Evolutionary conservation across 2,113 vertebrate genomes (phyloP), one percentile per base, ranked within the genome.

Genomic region (Alaudala cheleensis): DNA sequence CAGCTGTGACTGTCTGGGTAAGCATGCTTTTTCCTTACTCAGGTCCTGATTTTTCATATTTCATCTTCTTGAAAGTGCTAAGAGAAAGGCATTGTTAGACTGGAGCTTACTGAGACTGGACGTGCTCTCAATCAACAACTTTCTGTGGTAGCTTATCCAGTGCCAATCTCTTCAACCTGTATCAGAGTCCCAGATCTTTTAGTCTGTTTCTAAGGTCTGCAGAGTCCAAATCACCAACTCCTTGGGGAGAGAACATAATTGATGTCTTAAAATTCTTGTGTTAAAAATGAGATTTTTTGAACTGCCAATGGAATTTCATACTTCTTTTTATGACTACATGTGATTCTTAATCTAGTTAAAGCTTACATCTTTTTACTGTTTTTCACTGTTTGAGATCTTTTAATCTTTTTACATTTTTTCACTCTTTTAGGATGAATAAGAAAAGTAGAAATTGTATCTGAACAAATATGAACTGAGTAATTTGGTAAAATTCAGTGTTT

Each of bases 21-120:
- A 12, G 11, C 10, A 40, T 76, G 25, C 18, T 80, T 87, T 83
- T 77, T 37, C 47, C 37, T 60, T 73, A 23, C 58, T 60, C 26
- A 34, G 26, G 18, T 23, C 42, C 37, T 73, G 58, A 39, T 40
- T 83, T 83, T 70, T 50, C 25, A 45, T 23, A 19, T 77, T 69
- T 65, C 40, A 42, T 49, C 31, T 65, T 12, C 26, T 56, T 62
- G 0, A 10, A 22, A 84, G 3, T 26, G 20, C 31, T 57, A 40
- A 61, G 45, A 51, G 37, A 65, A 82, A 67, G 6, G 11, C 15
- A 45, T 16, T 13, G 39, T 45, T 34, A 61, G 37, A 34, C n/a
- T 37, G 2, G 0, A 65, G 18, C 2, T 70, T n/a, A 29, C 21
- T 0, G 0, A 69, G 50, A 6, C 14, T 40, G 14, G 20, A 56